A percentile compares a stretch with the other conserved stretches of the same genome.
Conservation (phyloP, 37 sponge, comb jelly and placozoan genomes). For the Cliona cf. orientalis region DNA sequence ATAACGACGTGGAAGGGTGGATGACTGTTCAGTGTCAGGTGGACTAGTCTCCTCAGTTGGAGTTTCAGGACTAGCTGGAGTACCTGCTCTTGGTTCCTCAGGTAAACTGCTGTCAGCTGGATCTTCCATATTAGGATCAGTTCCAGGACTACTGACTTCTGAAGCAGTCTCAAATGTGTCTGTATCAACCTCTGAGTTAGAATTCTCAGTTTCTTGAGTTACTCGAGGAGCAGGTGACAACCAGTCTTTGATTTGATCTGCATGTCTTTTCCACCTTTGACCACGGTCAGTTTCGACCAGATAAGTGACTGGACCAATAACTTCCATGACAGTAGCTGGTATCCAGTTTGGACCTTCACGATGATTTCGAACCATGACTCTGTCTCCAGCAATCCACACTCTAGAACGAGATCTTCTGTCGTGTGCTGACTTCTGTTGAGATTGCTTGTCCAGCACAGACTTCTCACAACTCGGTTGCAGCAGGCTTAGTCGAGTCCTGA, state of each 20-base stretch:
- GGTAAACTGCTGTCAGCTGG: not conserved
- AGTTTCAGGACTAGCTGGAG: too few relatives aligned
- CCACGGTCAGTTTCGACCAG: slow-evolving; percentile 3
- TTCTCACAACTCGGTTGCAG: not conserved
- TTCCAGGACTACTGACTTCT: not conserved
- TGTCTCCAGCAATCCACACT: not conserved
- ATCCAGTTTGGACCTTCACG: not conserved
- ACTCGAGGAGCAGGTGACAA: too few relatives aligned
- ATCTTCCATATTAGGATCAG: too few relatives aligned
- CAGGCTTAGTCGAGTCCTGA: not conserved
- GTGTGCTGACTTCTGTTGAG: not conserved
- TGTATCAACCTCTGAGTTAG: too few relatives aligned
- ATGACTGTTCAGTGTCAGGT: too few relatives aligned
- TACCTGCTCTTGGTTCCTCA: not conserved
- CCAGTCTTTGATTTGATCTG: slow-evolving; percentile 25
- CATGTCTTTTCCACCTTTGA: slow-evolving; percentile 34
- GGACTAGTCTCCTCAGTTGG: too few relatives aligned
- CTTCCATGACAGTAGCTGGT: not conserved
- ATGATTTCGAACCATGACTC: slow-evolving; percentile 2
- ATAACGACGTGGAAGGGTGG: not conserved
- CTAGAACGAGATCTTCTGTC: not conserved
- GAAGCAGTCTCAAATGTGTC: not conserved
- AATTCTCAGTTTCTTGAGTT: too few relatives aligned
- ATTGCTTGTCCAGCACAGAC: not conserved
- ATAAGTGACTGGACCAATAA: slow-evolving; percentile 14